Base-by-base conservation (phyloP, 2,113 vertebrate species). In the Catharus bicknelli region DNA sequence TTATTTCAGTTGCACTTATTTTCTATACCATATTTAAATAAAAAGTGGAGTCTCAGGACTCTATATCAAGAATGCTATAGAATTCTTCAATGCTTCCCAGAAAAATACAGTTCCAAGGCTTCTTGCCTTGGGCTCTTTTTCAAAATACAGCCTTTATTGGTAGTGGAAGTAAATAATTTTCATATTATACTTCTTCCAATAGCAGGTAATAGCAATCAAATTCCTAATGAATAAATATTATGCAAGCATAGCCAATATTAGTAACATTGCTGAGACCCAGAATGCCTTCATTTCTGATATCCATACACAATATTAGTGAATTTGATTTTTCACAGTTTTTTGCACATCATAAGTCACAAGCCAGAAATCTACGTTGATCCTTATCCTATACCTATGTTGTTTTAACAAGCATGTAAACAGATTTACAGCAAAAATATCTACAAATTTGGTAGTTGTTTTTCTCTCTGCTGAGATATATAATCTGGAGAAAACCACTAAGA, bases 11-110 rank as follows among this genome's bases (percentile, higher is more conserved):
- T 94, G 20, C 20, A 32, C 20, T 89, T 83, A 72, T 16, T 54
- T 83, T 87, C 36, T 80, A 26, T 25, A 17, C 9, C 16, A 18
- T 7, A 32, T 96, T 96, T 90, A 93, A 83, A 75, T 5, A 40
- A 75, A 80, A 94, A 88, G 38, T 43, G 26, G 15, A 79, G 13
- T 58, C 29, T 53, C 34, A 59, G 36, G 47, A 80, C n/a, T 57
- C 64, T 92, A 58, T 94, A 73, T 40, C 67, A 94, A 94, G 76
- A 90, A 67, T 40, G 27, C 51, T 69, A 63, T 45, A 92, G 45
- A 89, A 54, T 75, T 26, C 29, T 68, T 22, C 45, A 54, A 14
- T 17, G 4, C 74, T 73, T 80, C 25, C 47, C 29, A 78, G 36
- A 70, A 50, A 62, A 79, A 62, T 30, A 40, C 16, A 40, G 10